These are phyloP conservation scores for Hydraecia micacea DNA, from an alignment of 2,888 invertebrate species.

Conservation along the genomic window DNA sequence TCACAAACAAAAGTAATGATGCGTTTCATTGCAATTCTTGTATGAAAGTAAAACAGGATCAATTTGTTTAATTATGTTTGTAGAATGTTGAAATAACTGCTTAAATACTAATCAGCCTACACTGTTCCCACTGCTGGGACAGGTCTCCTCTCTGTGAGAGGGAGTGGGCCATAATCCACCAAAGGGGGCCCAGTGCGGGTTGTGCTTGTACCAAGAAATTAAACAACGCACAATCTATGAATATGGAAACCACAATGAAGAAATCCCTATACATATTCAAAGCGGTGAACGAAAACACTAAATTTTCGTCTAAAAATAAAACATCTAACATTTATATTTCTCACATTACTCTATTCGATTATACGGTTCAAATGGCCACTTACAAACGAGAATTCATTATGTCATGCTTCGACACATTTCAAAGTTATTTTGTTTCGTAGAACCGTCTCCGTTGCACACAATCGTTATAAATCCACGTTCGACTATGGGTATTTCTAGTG, in stretches of 20 bases:
- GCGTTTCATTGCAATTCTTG: neutral
- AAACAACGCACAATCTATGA: slow-evolving; percentile 27
- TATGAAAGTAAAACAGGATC: neutral
- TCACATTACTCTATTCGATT: slow-evolving; percentile 63
- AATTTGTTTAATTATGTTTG: neutral
- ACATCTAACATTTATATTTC: slow-evolving; percentile 52
- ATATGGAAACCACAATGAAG: slow-evolving; percentile 44
- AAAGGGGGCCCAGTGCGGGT: too few relatives aligned
- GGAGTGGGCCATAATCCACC: too few relatives aligned
- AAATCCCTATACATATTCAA: slow-evolving; percentile 48
- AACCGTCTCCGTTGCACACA: slow-evolving; percentile 74
- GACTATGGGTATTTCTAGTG: slow-evolving; percentile 67
- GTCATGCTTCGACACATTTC: slow-evolving; percentile 72
- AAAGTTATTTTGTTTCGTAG: slow-evolving; percentile 80
- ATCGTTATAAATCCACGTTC: slow-evolving; percentile 79
- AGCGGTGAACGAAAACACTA: slow-evolving; percentile 40
- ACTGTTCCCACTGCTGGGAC: too few relatives aligned
- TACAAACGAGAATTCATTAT: slow-evolving; percentile 70
- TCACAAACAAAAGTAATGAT: neutral
- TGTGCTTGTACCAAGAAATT: slow-evolving; percentile 11
- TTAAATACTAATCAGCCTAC: too few relatives aligned
- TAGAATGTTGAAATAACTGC: neutral
- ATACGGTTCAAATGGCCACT: slow-evolving; percentile 58
- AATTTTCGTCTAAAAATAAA: slow-evolving; percentile 56
- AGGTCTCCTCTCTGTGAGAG: too few relatives aligned